Percentiles rank a stretch among this genome's conserved stretches.
Evolutionary conservation across 2,888 invertebrate species (phyloP).

Genomic region (Trichacis sp.): DNA sequence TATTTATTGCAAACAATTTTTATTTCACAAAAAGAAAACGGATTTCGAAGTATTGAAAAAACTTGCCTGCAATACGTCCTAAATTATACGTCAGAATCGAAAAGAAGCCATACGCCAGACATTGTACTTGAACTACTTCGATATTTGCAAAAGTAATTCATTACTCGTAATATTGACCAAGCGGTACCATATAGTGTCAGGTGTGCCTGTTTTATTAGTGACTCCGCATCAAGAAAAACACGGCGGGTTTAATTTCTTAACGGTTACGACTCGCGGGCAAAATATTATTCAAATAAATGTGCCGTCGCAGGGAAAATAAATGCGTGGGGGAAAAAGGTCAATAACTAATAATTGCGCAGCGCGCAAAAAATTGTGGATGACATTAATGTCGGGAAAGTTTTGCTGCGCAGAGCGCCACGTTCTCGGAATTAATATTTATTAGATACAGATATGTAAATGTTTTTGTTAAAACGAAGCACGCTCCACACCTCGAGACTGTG

Average conservation of each 20-base stretch:
- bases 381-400: no score
- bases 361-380: no score
- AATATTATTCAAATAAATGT: conserved; percentile 5
- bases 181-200: conserved; percentile 32
- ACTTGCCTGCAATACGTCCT: no score
- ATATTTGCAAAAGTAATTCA: conserved; percentile 22
- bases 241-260: conserved; percentile 7
- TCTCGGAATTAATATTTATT: conserved; percentile 5
- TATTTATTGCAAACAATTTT: no score
- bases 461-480: neutral
- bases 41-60: no score
- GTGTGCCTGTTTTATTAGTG: conserved; percentile 27
- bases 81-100: no score
- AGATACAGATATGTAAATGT: conserved; percentile 8
- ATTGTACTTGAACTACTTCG: conserved; percentile 35
- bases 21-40: no score
- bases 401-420: neutral
- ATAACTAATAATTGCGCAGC: no score
- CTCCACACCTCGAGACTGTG: neutral
- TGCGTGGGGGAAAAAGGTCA: no score
- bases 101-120: neutral
- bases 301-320: neutral
- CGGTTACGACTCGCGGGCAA: conserved; percentile 11
- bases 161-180: conserved; percentile 31
- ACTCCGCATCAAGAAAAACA: conserved; percentile 16